Evolutionary conservation across 53 echinoderm and acorn worm species (phyloP).

Genomic region (Paelopatides confundens): DNA sequence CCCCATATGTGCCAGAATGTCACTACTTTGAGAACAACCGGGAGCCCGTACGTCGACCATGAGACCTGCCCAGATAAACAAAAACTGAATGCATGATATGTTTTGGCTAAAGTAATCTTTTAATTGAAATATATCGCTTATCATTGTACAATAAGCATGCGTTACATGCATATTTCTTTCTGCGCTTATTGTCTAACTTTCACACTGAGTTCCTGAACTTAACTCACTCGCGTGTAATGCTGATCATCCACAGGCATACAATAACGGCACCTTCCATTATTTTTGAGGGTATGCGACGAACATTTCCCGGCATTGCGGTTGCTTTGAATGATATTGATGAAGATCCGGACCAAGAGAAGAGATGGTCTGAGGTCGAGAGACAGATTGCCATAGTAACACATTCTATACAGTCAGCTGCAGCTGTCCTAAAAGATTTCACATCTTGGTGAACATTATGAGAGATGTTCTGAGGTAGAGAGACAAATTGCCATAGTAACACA

Average conservation of each 20-base stretch:
- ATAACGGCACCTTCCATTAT: conserved; percentile 1
- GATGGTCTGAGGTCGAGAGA: conserved; percentile 59
- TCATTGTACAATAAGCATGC: no score
- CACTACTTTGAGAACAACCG: no score
- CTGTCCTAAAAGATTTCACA: conserved; percentile 62
- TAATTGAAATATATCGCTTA: no score
- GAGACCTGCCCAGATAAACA: no score
- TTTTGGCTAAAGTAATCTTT: no score
- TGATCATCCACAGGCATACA: conserved; percentile 49
- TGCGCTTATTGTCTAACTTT: no score
- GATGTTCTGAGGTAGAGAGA: conserved; percentile 57
- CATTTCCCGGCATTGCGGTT: conserved; percentile 66
- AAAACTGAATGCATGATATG: no score
- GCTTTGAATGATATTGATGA: conserved; percentile 48
- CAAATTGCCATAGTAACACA: conserved; percentile 67
- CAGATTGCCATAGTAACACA: conserved; percentile 67
- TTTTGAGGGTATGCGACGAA: neutral
- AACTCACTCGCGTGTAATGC: neutral
- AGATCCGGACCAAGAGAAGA: conserved; percentile 37
- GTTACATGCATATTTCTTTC: no score
- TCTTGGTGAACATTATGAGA: conserved; percentile 41
- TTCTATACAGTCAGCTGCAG: conserved; percentile 59
- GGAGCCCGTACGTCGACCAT: no score
- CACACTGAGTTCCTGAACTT: no score
- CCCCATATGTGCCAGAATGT: no score